phyloP scores from a whole-genome alignment of 2,888 invertebrate genomes.

The Papilio demoleus region DNA sequence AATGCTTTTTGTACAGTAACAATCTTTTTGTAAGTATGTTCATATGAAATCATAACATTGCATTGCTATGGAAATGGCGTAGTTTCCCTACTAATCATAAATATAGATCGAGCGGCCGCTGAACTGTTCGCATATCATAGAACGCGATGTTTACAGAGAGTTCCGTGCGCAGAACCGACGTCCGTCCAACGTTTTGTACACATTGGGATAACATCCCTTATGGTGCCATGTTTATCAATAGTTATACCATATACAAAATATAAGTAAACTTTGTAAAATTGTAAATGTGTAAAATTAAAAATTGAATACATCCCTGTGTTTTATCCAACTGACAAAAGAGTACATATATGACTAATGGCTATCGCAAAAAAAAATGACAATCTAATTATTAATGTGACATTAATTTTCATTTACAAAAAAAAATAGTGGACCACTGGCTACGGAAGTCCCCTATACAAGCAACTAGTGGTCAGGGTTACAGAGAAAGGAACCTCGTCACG shows the following conservation, averaged over 20 bases:
- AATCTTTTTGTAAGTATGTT: too few species aligned
- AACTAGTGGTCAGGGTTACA: too few species aligned
- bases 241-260: too few species aligned
- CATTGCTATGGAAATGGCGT: slow-evolving; percentile 53
- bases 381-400: too few species aligned
- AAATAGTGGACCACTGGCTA: too few species aligned
- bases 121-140: slow-evolving; percentile 67
- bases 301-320: not conserved
- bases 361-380: too few species aligned
- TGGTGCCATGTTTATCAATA: not conserved
- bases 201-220: slow-evolving; percentile 19
- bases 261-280: too few species aligned
- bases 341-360: too few species aligned
- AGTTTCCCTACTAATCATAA: slow-evolving; percentile 65
- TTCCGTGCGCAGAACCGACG: slow-evolving; percentile 52
- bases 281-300: not conserved
- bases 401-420: too few species aligned
- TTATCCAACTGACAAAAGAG: not conserved
- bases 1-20: too few species aligned
- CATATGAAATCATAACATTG: slow-evolving; percentile 45
- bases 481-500: too few species aligned
- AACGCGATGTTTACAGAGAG: slow-evolving; percentile 71
- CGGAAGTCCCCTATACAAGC: too few species aligned
- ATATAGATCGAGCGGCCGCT: slow-evolving; percentile 69
- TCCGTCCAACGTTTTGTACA: slow-evolving; percentile 37